Base-by-base conservation (phyloP, 2,888 invertebrate species). In the Dermolepida albohirtum region DNA sequence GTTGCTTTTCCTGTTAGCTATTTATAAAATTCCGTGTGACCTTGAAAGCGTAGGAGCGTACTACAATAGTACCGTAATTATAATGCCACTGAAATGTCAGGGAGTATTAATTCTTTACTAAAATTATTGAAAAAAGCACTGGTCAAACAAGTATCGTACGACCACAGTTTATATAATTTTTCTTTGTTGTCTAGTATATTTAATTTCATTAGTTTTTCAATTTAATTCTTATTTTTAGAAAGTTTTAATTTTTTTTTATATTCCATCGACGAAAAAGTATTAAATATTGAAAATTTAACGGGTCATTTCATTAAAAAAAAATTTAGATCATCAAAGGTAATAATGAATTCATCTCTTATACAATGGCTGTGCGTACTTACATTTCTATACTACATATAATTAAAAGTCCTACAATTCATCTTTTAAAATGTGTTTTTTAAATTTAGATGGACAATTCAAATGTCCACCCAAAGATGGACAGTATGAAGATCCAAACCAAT, bases 401-500 rank as follows among this genome's bases (percentile, higher is more conserved):
- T 27, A 51, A 12, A 27, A 8, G 8, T 1, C 55, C 39, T 17
- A 5, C 4, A 34, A 22, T 22, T 22, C 22, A 22, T 22, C 22
- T 22, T 34, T 34, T 34, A 34, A 6, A 34, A 34, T 34, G 22
- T 41, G 11, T 12, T 17, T 64, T 34, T 34, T 34, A 34, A 34
- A 34, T 47, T 5, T 29, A 62, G 59, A 47, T 39, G 59, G 39
- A 7, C 59, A 62, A 16, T 95, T 89, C 85, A 89, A 90, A 82
- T 96, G 96, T 79, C 95, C 95, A 6, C 86, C 87, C 65, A 91
- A 94, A 78, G 90, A 92, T 77, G 95, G 94, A 1, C 91, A 92
- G 78, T 95, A 91, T 79, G 91, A 91, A 75, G 93, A 96, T 79
- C 80, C 89, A 0, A 83, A 87, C 39, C 95, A 95, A 81, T 96